A percentile compares a stretch with the other conserved stretches of the same genome.
Conservation (phyloP, 2,797 vertebrate genomes). For the Sylvia borin region DNA sequence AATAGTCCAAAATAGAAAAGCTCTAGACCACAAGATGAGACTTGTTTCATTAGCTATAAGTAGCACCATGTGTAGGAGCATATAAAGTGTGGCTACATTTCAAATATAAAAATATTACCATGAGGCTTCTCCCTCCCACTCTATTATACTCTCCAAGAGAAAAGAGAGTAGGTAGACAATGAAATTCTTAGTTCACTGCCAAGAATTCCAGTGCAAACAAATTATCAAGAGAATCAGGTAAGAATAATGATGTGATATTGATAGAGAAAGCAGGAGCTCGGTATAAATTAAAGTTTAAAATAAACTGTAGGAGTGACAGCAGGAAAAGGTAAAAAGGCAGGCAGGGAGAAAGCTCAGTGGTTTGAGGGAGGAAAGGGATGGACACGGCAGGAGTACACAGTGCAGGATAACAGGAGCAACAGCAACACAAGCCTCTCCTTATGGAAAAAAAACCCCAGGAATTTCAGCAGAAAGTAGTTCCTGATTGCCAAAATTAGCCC, state of each 20-base stretch:
- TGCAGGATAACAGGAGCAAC: neutral
- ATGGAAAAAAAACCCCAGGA: neutral
- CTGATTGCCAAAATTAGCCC: neutral
- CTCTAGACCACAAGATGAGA: conserved; percentile 51
- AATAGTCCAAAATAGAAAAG: conserved; percentile 40
- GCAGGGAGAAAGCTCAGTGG: neutral
- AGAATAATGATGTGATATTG: conserved; percentile 70
- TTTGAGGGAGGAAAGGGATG: neutral
- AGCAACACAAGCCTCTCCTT: neutral
- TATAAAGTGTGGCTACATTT: conserved; percentile 65
- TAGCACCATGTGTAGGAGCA: conserved; percentile 57
- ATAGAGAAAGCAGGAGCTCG: conserved; percentile 61
- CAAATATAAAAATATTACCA: conserved; percentile 69
- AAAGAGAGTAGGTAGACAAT: conserved; percentile 72
- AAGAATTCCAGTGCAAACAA: conserved; percentile 72
- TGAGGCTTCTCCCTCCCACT: conserved; percentile 67
- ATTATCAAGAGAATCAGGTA: conserved; percentile 70
- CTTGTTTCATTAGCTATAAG: conserved; percentile 64
- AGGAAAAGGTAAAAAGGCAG: conserved; percentile 47
- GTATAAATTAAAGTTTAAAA: conserved; percentile 62
- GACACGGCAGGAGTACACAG: neutral
- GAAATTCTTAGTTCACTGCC: conserved; percentile 68
- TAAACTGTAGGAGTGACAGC: conserved; percentile 52
- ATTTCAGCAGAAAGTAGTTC: neutral
- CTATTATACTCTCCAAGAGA: conserved; percentile 70